Evolutionary conservation across 2,113 vertebrate species (phyloP), one percentile per base, ranked within the genome.

Genomic region (Seriola rivoliana): DNA sequence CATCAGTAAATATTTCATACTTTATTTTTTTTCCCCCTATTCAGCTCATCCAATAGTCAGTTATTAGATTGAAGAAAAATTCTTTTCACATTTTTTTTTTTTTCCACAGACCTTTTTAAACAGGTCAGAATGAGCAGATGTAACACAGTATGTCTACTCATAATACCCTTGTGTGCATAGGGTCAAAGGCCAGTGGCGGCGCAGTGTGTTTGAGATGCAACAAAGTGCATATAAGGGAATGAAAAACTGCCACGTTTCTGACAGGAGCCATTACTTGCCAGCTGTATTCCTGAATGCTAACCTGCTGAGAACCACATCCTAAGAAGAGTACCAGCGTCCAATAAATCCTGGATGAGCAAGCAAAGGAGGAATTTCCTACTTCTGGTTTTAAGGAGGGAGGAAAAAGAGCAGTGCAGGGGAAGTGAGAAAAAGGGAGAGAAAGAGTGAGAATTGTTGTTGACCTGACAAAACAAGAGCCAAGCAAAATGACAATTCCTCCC

Each of bases 301-400:
- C 86, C 76, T 81, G 87, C 82, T 81, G 84, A 86, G 82, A 90
- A 77, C 88, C 85, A 89, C 79, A 75, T 89, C 66, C 80, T 72
- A 63, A 71, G 79, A 82, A 88, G 82, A 73, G 78, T 66, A 87
- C 59, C 71, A 80, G 38, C 19, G 13, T 80, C 67, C 84, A 85
- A 91, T 91, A 93, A 93, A 92, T 91, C 87, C 71, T 88, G 62
- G 44, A 72, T 29, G 73, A 88, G 32, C 54, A 81, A 75, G 74
- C 21, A 83, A 70, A 72, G 34, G 70, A 82, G 84, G 85, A 84
- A 89, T 87, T 88, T 90, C 82, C 17, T 40, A 77, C 73, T 91
- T 67, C 57, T 74, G 66, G 46, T 17, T 6, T 46, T 55, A n/a
- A 65, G 59, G 21, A 38, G 59, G 38, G 42, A 76, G 75, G 65